Conservation (phyloP, 35 echinoderm and acorn worm species). For the Acanthaster planci region DNA sequence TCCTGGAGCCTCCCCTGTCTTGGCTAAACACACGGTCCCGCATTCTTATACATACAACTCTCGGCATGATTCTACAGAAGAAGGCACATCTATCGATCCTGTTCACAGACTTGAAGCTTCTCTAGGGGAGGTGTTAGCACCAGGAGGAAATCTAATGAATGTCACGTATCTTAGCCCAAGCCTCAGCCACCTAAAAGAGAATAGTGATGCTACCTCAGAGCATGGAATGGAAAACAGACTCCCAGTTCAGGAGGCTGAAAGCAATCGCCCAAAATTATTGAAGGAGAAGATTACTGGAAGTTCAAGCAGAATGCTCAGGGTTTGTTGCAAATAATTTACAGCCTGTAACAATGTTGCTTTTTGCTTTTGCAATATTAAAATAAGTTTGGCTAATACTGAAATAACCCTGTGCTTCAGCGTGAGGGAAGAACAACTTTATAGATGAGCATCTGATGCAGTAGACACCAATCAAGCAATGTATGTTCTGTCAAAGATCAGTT, state of each 20-base stretch:
- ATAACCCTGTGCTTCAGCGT: too few relatives aligned
- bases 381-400: too few relatives aligned
- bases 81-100: neutral
- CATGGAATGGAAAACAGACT: neutral
- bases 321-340: neutral
- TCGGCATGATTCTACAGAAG: neutral
- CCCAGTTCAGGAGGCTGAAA: neutral
- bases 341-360: too few relatives aligned
- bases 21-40: slow-evolving; percentile 11
- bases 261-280: neutral
- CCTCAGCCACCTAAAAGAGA: neutral
- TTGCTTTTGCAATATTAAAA: too few relatives aligned
- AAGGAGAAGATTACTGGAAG: neutral
- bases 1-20: slow-evolving; percentile 75
- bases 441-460: too few relatives aligned
- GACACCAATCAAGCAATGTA: too few relatives aligned
- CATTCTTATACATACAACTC: slow-evolving; percentile 23
- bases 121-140: slow-evolving; percentile 31
- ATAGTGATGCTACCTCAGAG: neutral
- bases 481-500: too few relatives aligned
- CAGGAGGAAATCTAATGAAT: slow-evolving; percentile 49
- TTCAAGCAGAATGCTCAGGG: neutral
- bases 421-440: too few relatives aligned
- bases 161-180: slow-evolving; percentile 42
- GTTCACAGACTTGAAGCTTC: slow-evolving; percentile 52